Conservation (phyloP, 2,113 vertebrate genomes). For the Zapus hudsonius region DNA sequence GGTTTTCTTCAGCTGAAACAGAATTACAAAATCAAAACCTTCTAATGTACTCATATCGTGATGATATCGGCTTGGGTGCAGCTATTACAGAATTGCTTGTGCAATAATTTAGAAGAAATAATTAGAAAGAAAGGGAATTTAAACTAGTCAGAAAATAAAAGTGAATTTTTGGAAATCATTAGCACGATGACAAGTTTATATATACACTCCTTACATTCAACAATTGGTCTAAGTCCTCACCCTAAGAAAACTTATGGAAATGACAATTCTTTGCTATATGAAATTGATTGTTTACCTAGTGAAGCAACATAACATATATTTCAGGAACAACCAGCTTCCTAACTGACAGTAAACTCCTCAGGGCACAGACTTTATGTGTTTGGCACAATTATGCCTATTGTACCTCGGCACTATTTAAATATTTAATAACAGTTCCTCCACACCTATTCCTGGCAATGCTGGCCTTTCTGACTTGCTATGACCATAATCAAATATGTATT, state of each 20-base stretch:
- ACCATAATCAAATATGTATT: slow-evolving; percentile 65
- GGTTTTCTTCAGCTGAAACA: neutral
- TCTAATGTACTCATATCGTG: neutral
- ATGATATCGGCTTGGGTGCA: neutral
- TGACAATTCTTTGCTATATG: slow-evolving; percentile 10
- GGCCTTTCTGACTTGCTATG: slow-evolving; percentile 61
- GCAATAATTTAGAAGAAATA: neutral
- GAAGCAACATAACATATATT: slow-evolving; percentile 1
- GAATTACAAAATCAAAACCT: slow-evolving; percentile 39
- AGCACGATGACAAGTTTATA: neutral
- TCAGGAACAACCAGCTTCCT: slow-evolving; percentile 63
- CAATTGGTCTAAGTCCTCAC: neutral
- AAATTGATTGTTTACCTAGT: slow-evolving; percentile 29
- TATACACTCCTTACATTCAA: neutral
- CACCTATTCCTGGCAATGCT: slow-evolving; percentile 48
- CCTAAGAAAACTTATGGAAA: neutral
- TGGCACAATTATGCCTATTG: slow-evolving; percentile 68
- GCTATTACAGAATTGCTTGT: neutral
- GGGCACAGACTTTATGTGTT: slow-evolving; percentile 69
- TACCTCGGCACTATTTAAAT: slow-evolving; percentile 61
- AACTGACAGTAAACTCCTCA: slow-evolving; percentile 37
- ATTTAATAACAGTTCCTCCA: slow-evolving; percentile 75
- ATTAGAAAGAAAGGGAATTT: neutral
- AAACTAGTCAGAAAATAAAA: slow-evolving; percentile 15
- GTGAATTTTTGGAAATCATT: neutral